Conservation (phyloP, 2,797 vertebrate species). For the Tadarida brasiliensis region DNA sequence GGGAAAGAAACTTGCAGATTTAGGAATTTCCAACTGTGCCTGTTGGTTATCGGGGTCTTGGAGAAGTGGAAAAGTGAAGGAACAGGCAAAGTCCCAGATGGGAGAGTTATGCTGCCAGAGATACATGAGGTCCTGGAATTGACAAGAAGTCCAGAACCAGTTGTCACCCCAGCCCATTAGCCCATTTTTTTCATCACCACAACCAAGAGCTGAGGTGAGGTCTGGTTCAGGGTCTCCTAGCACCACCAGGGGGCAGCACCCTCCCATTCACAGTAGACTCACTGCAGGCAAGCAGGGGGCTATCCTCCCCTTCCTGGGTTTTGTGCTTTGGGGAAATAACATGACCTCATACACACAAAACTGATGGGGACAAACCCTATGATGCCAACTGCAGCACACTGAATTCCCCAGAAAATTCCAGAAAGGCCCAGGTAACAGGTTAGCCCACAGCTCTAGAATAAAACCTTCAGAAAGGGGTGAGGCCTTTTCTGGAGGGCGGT, state of each 20-base stretch:
- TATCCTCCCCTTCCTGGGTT: background rate
- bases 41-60: background rate
- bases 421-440: background rate
- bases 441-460: constrained; percentile 4
- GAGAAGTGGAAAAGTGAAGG: background rate
- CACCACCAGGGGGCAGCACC: constrained; percentile 77
- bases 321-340: background rate
- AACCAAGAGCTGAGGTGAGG: background rate
- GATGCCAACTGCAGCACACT: background rate
- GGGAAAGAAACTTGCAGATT: background rate
- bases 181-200: background rate
- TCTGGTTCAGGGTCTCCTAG: background rate
- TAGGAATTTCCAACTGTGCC: background rate
- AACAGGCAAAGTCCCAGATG: background rate
- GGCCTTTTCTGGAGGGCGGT: background rate
- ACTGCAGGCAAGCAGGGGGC: background rate
- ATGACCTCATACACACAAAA: background rate
- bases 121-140: background rate
- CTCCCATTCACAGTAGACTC: background rate
- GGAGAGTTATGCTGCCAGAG: background rate
- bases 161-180: background rate
- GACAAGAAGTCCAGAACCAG: background rate
- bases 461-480: background rate
- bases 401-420: background rate
- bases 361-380: background rate